Evolutionary conservation across 1,140 invertebrate genomes (phyloP).

Genomic region (Calephelis nemesis): DNA sequence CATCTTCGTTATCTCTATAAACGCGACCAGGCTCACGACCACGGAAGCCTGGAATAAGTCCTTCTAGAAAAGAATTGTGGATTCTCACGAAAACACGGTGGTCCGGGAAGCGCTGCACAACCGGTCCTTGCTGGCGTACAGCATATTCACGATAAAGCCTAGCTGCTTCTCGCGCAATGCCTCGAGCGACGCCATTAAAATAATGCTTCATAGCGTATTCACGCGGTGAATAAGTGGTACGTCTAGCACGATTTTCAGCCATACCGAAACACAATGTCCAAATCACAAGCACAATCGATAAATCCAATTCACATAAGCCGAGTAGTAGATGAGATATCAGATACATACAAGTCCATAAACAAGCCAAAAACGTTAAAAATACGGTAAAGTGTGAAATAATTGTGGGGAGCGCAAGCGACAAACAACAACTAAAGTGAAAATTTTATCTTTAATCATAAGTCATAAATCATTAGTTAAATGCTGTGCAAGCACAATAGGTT

Average conservation of each 20-base stretch:
- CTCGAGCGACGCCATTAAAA: conserved; percentile 3
- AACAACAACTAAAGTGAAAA: too few relatives aligned
- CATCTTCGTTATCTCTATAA: neutral
- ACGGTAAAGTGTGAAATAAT: too few relatives aligned
- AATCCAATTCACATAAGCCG: too few relatives aligned
- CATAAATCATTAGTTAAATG: neutral
- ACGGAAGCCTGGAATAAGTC: neutral
- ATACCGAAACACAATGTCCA: neutral
- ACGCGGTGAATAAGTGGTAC: neutral
- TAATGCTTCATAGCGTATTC: conserved; percentile 9
- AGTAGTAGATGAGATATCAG: too few relatives aligned
- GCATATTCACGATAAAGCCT: conserved; percentile 3
- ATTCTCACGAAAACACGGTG: neutral
- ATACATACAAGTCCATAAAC: too few relatives aligned
- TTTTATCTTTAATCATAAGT: too few relatives aligned
- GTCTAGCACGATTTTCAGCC: neutral
- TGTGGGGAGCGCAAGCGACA: too few relatives aligned
- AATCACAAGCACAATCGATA: too few relatives aligned
- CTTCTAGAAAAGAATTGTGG: neutral
- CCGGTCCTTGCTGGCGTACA: neutral
- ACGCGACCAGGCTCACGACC: too few relatives aligned
- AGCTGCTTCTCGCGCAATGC: neutral
- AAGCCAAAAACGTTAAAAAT: too few relatives aligned
- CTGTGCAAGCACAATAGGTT: too few relatives aligned
- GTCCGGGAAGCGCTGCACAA: neutral